Evolutionary conservation across 2,113 vertebrate species (phyloP), one percentile per base, ranked within the genome.

Genomic region (Rafetus swinhoei): DNA sequence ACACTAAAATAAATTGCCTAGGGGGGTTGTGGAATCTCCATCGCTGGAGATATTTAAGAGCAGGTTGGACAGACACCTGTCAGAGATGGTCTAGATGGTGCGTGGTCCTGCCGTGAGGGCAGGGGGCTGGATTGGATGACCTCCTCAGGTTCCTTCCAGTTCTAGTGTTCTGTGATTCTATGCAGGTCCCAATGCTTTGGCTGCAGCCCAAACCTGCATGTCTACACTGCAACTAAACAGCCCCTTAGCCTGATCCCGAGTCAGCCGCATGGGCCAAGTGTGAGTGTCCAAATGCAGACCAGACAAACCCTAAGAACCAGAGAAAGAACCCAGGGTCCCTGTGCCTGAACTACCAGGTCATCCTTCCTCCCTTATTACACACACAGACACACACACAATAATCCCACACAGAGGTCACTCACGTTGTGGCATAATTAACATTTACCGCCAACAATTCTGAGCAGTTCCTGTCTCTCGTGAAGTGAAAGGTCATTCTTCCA

Each of bases 401-500:
- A 83, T 69, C 82, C 1, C 0, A 1, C 13, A 0, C 0, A 0
- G 8, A 8, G 65, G 35, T n/a, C 65, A 9, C 65, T 76, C 24
- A 10, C 25, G 72, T 35, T 69, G 12, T 76, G 12, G 72, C 35
- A 24, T 45, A 45, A 45, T 76, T 24, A 50, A 7, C 74, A 15
- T 50, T 76, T 50, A 50, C 74, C 39, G n/a, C 39, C 50, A 76
- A 39, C 35, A 22, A 25, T 22, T 50, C 74, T 3, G 74, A 50
- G 74, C 22, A 50, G 24, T 25, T 25, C 74, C 74, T 76, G n/a
- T 35, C 16, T 19, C 32, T 35, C 65, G 7, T 45, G 39, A 39
- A 76, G 39, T 12, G 22, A 45, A 76, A 50, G 74, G 22, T 76
- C 39, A 50, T 25, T 50, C 74, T 25, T 50, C 22, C 74, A 39